Evolutionary conservation across 2,113 vertebrate genomes (phyloP), one percentile per base, ranked within the genome.

Genomic region (Protobothrops flavoviridis): DNA sequence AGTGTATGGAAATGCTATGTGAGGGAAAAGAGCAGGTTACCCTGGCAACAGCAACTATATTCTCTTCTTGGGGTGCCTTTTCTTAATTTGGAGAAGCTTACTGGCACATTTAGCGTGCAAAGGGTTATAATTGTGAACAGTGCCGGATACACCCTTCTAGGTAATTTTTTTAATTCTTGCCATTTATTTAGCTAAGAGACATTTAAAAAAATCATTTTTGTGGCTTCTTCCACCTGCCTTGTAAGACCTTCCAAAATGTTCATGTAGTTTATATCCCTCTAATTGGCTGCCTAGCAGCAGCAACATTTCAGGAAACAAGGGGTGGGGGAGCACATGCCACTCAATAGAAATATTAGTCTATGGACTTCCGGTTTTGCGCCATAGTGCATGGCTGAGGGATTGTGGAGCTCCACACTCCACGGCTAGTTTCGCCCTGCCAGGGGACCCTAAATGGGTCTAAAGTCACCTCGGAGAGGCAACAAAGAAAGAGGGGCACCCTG

Each of bases 141-240:
- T 23, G 33, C 74, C 0, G 74, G 5, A 9, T 43, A 43, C 33
- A 81, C 33, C 74, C 74, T 81, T 69, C 5, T 89, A 94, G 91
- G 88, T 29, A 95, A 95, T 91, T 87, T 24, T 2, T 33, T 39
- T 21, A 53, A 33, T 89, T 48, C 45, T 8, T 87, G 91, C 33
- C 0, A 20, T 50, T 26, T 43, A 88, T 69, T 53, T 8, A 55
- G 50, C 85, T 39, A 55, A 33, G 48, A 12, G 24, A 20, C n/a
- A 55, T 85, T 20, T n/a, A n/a, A n/a, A n/a, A 87, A 50, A 87
- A 9, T 26, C 4, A 39, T 87, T 5, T 87, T 85, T 20, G n/a
- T 59, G 33, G 91, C 53, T 13, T 26, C 21, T 15, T 43, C 29
- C 48, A 12, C 48, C 74, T 81, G 74, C 59, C 33, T 61, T 61